A percentile compares a stretch with the other conserved stretches of the same genome.
Evolutionary conservation across 2,113 vertebrate genomes (phyloP).

Genomic region (Tenebrosternarchus preto): DNA sequence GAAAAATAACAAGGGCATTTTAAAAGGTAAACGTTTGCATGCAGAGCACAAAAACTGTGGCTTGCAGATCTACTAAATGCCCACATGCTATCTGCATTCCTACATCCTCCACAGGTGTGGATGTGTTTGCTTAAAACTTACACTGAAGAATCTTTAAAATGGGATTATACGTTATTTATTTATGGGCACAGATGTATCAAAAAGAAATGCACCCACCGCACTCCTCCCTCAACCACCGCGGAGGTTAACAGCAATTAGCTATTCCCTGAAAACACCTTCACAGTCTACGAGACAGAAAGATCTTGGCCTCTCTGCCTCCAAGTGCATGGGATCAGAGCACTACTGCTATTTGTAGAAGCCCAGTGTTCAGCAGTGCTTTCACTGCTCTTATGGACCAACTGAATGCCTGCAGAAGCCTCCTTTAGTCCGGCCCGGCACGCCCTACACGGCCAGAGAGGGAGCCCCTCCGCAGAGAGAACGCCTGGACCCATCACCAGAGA

Average conservation of each 20-base stretch:
- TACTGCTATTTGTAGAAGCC: background rate
- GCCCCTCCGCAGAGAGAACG: background rate
- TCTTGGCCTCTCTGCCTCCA: constrained; percentile 19
- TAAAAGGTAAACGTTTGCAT: background rate
- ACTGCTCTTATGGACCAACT: background rate
- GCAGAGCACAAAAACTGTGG: background rate
- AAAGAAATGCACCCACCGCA: background rate
- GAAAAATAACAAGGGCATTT: background rate
- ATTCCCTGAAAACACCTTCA: constrained; percentile 47
- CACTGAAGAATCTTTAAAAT: background rate
- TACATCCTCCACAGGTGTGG: background rate
- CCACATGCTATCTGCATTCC: background rate
- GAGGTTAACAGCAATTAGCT: constrained; percentile 38
- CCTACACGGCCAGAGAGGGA: background rate
- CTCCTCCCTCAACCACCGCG: constrained; percentile 9
- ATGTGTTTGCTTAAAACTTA: background rate
- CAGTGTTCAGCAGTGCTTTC: background rate
- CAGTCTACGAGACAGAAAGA: background rate
- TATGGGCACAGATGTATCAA: background rate
- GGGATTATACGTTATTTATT: background rate
- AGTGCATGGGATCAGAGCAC: background rate
- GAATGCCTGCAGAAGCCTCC: background rate
- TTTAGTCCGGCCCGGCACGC: constrained; percentile 15
- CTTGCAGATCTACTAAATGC: constrained; percentile 10
- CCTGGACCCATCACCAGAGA: background rate